Evolutionary conservation across 2,797 vertebrate species (phyloP).

Genomic region (Tauraco hartlaubi): DNA sequence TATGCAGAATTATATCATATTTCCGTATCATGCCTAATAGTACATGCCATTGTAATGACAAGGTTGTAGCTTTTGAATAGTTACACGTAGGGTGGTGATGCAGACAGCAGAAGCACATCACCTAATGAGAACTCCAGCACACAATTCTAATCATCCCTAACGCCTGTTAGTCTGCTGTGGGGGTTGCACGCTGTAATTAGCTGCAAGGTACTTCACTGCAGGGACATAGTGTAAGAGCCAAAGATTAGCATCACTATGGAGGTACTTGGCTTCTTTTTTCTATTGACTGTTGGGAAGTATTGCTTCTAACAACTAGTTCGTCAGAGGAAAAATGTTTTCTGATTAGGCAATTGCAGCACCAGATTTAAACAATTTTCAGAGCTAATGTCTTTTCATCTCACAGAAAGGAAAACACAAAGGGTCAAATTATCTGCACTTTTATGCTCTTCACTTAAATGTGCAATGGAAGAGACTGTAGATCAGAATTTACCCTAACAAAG

Average conservation of each 20-base stretch:
- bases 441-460: not conserved
- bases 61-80: not conserved
- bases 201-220: not conserved
- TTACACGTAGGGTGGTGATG: not conserved
- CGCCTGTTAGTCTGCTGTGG: not conserved
- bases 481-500: not conserved
- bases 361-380: conserved; percentile 25
- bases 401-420: conserved; percentile 6
- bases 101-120: not conserved
- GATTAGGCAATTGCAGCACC: conserved; percentile 9
- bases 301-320: conserved; percentile 29
- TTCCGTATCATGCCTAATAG: not conserved
- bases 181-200: conserved; percentile 6
- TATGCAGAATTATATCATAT: not conserved
- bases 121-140: not conserved
- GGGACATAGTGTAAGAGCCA: not conserved
- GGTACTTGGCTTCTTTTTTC: conserved; percentile 37
- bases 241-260: conserved; percentile 14
- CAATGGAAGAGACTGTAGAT: not conserved
- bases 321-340: conserved; percentile 45
- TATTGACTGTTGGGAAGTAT: not conserved
- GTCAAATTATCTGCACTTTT: not conserved
- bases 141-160: conserved; percentile 25
- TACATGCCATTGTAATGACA: not conserved
- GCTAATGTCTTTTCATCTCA: not conserved